These are phyloP conservation scores for Otocyon megalotis DNA, from an alignment of 2,113 vertebrate species.

Conservation along the genomic window DNA sequence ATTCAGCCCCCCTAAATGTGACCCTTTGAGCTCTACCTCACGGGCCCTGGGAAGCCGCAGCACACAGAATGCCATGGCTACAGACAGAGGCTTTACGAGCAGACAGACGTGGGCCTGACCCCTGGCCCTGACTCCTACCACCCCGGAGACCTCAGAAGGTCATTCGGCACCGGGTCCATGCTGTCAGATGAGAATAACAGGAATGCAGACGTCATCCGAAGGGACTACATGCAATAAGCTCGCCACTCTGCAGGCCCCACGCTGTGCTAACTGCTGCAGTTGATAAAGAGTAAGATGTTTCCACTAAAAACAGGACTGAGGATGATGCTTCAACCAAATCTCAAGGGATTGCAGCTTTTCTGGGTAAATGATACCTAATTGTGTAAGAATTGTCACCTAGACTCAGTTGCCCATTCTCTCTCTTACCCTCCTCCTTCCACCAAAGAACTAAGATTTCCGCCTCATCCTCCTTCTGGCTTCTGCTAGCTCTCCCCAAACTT, in stretches of 20 bases:
- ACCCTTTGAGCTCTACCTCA: not conserved
- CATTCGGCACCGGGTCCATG: not conserved
- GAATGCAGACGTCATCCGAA: not conserved
- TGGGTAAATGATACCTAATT: not conserved
- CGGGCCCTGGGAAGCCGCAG: not conserved
- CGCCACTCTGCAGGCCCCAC: not conserved
- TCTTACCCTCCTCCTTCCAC: not conserved
- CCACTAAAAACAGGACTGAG: not conserved
- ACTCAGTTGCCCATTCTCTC: not conserved
- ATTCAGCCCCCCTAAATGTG: not conserved
- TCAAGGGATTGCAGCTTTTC: not conserved
- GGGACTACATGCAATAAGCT: not conserved
- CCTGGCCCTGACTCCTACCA: not conserved
- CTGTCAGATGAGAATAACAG: not conserved
- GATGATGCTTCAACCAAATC: not conserved
- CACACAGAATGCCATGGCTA: rapidly evolving
- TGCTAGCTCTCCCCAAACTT: not conserved
- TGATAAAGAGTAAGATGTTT: not conserved
- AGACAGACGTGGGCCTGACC: not conserved
- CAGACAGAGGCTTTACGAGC: not conserved
- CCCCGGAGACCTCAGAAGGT: not conserved
- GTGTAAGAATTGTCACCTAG: not conserved
- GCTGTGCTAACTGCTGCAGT: not conserved
- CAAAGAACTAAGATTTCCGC: not conserved
- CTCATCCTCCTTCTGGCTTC: not conserved